Evolutionary conservation across 2,797 vertebrate genomes (phyloP).

Genomic region (Threskiornis aethiopicus): DNA sequence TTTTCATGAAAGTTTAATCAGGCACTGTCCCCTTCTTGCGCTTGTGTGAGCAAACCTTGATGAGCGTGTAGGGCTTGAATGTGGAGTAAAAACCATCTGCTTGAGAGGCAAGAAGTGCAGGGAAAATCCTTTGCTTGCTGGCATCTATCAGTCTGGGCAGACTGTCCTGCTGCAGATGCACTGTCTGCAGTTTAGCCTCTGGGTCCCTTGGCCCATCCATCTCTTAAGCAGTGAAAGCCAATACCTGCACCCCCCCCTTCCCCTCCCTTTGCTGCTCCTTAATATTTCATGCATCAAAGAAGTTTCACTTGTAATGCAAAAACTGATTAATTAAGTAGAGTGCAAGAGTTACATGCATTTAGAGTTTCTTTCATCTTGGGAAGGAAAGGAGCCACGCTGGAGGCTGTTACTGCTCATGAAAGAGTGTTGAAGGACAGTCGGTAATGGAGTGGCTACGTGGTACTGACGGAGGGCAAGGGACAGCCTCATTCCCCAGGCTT

Average conservation of each 20-base stretch:
- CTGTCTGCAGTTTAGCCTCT: not conserved
- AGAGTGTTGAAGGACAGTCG: slow-evolving; percentile 48
- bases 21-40: not conserved
- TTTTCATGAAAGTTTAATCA: slow-evolving; percentile 55
- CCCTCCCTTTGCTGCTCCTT: slow-evolving; percentile 22
- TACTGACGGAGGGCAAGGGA: not conserved
- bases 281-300: slow-evolving; percentile 74
- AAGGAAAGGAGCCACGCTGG: slow-evolving; percentile 54
- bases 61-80: not conserved
- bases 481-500: not conserved
- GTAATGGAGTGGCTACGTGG: slow-evolving; percentile 21
- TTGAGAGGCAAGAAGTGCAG: not conserved
- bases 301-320: slow-evolving; percentile 73
- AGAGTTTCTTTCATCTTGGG: slow-evolving; percentile 73
- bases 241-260: not conserved
- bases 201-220: slow-evolving; percentile 3
- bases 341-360: slow-evolving; percentile 66
- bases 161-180: not conserved
- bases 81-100: not conserved
- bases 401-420: slow-evolving; percentile 52
- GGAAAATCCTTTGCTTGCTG: not conserved
- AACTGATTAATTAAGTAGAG: slow-evolving; percentile 78
- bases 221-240: not conserved
- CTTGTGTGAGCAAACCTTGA: not conserved
- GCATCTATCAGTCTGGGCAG: not conserved